Evolutionary conservation across 2,113 vertebrate species (phyloP).

Genomic region (Emydura subglobosa): DNA sequence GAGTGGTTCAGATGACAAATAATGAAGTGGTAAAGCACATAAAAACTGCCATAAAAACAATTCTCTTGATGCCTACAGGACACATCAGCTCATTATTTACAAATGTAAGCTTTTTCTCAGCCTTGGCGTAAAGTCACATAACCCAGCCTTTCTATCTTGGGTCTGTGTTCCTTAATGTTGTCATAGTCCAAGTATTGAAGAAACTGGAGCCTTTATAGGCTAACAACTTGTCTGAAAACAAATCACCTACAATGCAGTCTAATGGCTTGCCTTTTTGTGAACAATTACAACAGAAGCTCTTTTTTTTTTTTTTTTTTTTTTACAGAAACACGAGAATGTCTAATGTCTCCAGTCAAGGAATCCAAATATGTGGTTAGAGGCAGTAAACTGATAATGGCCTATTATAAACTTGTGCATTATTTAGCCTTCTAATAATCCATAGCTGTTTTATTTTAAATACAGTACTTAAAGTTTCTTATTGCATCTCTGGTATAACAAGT

Average conservation of each 20-base stretch:
- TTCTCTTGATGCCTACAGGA: background rate
- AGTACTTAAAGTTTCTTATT: background rate
- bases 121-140: conserved; percentile 48
- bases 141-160: conserved; percentile 77
- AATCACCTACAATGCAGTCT: background rate
- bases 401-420: background rate
- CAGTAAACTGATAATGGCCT: background rate
- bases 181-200: conserved; percentile 81
- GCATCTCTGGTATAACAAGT: background rate
- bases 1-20: background rate
- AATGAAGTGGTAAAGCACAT: background rate
- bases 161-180: conserved; percentile 76
- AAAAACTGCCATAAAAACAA: background rate
- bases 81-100: conserved; percentile 48
- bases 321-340: background rate
- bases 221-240: background rate
- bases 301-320: background rate
- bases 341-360: conserved; percentile 2
- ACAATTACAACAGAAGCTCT: background rate
- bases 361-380: conserved; percentile 1
- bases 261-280: background rate
- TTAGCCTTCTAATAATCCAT: background rate
- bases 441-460: background rate
- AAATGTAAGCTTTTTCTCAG: conserved; percentile 41
- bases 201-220: conserved; percentile 49